Conservation (phyloP, 2,113 vertebrate genomes). For the Bujurquina vittata region DNA sequence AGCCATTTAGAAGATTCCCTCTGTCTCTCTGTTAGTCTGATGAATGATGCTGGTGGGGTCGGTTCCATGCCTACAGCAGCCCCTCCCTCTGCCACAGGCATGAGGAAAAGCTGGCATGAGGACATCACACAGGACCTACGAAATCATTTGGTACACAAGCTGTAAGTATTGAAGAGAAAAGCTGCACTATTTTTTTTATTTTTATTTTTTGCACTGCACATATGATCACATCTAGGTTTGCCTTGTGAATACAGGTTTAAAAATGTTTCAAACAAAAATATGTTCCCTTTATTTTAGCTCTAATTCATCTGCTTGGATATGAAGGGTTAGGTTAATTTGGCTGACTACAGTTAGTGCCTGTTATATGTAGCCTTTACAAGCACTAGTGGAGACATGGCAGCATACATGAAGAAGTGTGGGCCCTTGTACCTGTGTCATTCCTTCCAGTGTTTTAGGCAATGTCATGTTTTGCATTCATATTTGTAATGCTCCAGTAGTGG, state of each 20-base stretch:
- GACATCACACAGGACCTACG: slow-evolving; percentile 96
- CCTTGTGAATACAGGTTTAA: not conserved
- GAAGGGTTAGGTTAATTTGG: not conserved
- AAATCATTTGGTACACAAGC: slow-evolving; percentile 95
- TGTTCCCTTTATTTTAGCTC: not conserved
- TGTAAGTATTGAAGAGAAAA: slow-evolving; percentile 82
- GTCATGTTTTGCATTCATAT: not conserved
- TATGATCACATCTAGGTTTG: not conserved
- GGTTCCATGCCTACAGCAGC: slow-evolving; percentile 91
- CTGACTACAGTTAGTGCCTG: no score
- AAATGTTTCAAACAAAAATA: not conserved
- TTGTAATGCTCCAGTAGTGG: not conserved
- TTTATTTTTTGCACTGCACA: not conserved
- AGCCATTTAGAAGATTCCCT: slow-evolving; percentile 37
- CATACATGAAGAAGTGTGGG: no score
- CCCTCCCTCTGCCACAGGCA: slow-evolving; percentile 88
- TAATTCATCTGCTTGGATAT: not conserved
- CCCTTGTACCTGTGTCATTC: no score
- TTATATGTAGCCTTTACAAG: no score
- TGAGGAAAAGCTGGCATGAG: slow-evolving; percentile 95
- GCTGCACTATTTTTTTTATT: not conserved
- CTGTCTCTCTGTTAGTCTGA: slow-evolving; percentile 72
- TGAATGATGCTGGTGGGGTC: slow-evolving; percentile 88
- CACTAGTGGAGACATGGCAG: no score
- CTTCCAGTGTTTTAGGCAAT: not conserved